These are phyloP conservation scores for Fringilla coelebs DNA, from an alignment of 2,797 vertebrate species.

Conservation along the genomic window DNA sequence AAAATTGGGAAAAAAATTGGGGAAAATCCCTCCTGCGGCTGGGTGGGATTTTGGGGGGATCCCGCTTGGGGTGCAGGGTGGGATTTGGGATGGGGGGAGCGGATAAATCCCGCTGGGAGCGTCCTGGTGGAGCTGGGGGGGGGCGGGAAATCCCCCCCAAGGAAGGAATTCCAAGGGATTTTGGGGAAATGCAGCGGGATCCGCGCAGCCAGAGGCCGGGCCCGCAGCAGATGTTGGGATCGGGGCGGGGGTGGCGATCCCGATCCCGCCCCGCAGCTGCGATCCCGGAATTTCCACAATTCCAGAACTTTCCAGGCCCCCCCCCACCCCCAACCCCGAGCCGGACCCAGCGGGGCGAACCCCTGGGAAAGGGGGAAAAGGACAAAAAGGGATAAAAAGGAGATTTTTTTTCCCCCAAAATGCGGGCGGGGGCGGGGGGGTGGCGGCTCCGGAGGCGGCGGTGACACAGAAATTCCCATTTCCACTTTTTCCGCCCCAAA, in stretches of 20 bases:
- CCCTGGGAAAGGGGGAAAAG: neutral
- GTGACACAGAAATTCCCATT: neutral
- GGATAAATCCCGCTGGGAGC: neutral
- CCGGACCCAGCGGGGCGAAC: neutral
- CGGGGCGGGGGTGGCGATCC: neutral
- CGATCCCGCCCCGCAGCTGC: neutral
- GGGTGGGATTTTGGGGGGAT: neutral
- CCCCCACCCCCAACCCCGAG: too few relatives aligned
- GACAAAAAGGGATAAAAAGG: too few relatives aligned
- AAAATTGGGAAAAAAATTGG: too few relatives aligned
- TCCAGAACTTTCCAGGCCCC: neutral
- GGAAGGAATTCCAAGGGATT: too few relatives aligned
- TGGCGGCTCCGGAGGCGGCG: neutral
- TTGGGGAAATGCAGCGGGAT: neutral
- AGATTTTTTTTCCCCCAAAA: neutral
- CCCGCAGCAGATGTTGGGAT: neutral
- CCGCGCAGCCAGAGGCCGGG: neutral
- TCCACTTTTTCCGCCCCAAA: neutral
- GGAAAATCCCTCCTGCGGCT: neutral
- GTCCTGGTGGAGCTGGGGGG: too few relatives aligned
- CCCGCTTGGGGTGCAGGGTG: too few relatives aligned
- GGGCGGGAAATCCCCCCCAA: too few relatives aligned
- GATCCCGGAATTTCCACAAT: neutral
- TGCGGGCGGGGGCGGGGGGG: too few relatives aligned
- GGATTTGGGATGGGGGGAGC: neutral